Conservation (phyloP, 2,797 vertebrate genomes). For the Premnoplex brunnescens region DNA sequence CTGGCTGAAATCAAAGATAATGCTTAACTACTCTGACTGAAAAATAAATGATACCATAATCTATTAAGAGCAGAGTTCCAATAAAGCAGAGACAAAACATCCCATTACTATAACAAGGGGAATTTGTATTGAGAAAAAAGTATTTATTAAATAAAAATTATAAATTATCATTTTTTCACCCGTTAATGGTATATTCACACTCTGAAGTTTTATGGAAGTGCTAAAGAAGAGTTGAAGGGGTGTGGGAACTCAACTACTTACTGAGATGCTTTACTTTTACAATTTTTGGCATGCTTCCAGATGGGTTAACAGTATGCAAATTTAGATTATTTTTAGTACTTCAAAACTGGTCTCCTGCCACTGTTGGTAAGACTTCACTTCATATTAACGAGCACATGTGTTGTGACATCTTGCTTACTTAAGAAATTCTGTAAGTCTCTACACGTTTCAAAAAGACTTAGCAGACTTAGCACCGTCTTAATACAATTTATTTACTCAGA, state of each 20-base stretch:
- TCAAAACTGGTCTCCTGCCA: neutral
- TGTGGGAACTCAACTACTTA: neutral
- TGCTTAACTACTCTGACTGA: neutral
- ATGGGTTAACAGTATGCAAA: conserved; percentile 1
- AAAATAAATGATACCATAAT: neutral
- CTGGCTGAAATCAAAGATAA: neutral
- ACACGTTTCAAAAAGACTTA: neutral
- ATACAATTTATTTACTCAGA: neutral
- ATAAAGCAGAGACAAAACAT: neutral
- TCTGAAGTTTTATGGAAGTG: neutral
- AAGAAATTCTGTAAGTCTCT: conserved; percentile 2
- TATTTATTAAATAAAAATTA: neutral
- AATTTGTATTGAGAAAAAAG: neutral
- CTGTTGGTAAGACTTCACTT: neutral
- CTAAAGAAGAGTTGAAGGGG: neutral
- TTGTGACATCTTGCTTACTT: conserved; percentile 1
- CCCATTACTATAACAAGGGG: neutral
- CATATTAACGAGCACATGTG: neutral
- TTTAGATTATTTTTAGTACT: neutral
- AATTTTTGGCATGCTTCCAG: neutral
- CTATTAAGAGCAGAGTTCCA: neutral
- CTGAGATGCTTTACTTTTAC: neutral
- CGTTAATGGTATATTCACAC: neutral
- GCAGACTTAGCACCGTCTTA: neutral
- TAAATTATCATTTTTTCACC: neutral